Percentiles rank a stretch among this genome's conserved stretches.
Evolutionary conservation across 2,797 vertebrate species (phyloP).

Genomic region (Oreonectes daqikongensis): DNA sequence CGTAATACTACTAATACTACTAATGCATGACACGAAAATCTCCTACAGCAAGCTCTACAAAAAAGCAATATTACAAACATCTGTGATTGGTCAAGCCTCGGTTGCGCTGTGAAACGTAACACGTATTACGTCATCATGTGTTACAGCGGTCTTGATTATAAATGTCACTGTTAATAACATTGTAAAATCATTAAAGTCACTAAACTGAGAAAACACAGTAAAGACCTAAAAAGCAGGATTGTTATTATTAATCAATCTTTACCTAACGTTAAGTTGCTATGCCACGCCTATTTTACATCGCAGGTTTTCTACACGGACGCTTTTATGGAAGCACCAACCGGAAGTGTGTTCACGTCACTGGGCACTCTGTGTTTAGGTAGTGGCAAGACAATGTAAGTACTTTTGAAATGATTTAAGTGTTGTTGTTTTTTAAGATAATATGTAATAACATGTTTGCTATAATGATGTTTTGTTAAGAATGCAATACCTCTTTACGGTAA

Average conservation of each 20-base stretch:
- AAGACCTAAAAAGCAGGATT: background rate
- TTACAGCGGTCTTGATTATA: background rate
- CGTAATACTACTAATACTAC: too few relatives aligned
- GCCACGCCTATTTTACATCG: too few relatives aligned
- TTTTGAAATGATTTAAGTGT: background rate
- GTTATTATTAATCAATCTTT: background rate
- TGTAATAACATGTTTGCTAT: too few relatives aligned
- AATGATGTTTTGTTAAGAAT: too few relatives aligned
- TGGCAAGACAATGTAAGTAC: conserved; percentile 6
- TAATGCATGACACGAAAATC: too few relatives aligned
- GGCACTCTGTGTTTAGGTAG: background rate
- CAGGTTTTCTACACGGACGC: conserved; percentile 13
- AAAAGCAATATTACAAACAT: too few relatives aligned
- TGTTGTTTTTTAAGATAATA: background rate
- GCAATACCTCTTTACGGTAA: too few relatives aligned
- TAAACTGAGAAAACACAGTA: background rate
- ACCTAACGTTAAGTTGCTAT: background rate
- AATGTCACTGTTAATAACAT: background rate
- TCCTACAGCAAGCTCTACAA: too few relatives aligned
- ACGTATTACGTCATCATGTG: background rate
- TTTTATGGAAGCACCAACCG: conserved; percentile 20
- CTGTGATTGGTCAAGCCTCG: too few relatives aligned
- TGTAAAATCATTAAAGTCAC: background rate
- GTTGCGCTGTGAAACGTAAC: background rate
- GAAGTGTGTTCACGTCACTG: background rate